A percentile compares a stretch with the other conserved stretches of the same genome.
These are phyloP conservation scores for Trilocha varians DNA, from an alignment of 2,888 invertebrate genomes.

Conservation along the genomic window DNA sequence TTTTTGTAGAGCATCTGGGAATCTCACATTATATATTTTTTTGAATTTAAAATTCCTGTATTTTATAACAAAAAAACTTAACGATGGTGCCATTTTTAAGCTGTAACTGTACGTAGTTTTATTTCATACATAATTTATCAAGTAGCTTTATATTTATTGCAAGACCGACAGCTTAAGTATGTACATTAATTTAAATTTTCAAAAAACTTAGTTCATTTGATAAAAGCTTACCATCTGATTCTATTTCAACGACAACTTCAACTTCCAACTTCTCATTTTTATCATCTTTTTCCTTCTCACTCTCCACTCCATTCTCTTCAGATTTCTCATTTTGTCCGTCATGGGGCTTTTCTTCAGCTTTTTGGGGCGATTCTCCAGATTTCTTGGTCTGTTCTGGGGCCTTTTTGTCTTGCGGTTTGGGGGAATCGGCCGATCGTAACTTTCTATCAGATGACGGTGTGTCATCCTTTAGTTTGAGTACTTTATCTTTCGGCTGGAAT, in stretches of 20 bases:
- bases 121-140: no score
- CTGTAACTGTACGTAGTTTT: no score
- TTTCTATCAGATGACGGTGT: slow-evolving; percentile 38
- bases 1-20: no score
- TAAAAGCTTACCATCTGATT: slow-evolving; percentile 12
- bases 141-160: no score
- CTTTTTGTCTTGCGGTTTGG: slow-evolving; percentile 31
- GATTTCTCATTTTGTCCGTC: no score
- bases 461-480: slow-evolving; percentile 50
- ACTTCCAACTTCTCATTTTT: slow-evolving; percentile 24
- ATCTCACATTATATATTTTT: no score
- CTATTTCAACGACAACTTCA: slow-evolving; percentile 35
- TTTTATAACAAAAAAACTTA: no score
- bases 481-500: slow-evolving; percentile 54
- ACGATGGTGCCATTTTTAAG: no score
- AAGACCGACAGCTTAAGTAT: no score
- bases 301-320: not conserved
- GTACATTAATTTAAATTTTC: no score
- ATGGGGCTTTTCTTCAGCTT: slow-evolving; percentile 16
- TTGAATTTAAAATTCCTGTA: no score
- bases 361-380: slow-evolving; percentile 12
- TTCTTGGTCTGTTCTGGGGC: slow-evolving; percentile 16
- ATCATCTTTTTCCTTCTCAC: slow-evolving; percentile 4
- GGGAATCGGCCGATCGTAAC: slow-evolving; percentile 49
- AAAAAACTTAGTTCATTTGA: no score